Evolutionary conservation across 2,888 invertebrate genomes (phyloP).

Genomic region (Drosophila anomelani): DNA sequence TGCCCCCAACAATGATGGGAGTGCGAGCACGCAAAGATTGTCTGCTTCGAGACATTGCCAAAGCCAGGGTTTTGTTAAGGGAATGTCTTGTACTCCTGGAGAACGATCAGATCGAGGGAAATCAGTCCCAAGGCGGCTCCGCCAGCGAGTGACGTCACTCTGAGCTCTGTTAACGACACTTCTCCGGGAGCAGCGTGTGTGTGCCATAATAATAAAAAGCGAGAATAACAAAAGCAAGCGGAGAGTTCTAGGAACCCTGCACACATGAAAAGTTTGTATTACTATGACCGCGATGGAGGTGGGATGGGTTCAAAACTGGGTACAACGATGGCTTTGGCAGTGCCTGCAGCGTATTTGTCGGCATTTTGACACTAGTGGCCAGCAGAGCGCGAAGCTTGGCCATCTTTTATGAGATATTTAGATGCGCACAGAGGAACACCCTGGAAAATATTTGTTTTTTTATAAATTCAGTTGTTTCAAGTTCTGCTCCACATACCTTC

Average conservation of each 20-base stretch:
- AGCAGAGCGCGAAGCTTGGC: slow-evolving; percentile 40
- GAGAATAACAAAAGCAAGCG: slow-evolving; percentile 31
- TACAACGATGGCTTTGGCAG: slow-evolving; percentile 11
- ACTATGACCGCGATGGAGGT: slow-evolving; percentile 13
- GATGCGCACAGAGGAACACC: slow-evolving; percentile 5
- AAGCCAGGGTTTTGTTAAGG: slow-evolving; percentile 63
- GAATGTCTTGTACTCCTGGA: slow-evolving; percentile 57
- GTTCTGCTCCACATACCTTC: background rate
- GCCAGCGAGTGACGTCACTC: slow-evolving; percentile 48
- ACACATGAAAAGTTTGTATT: slow-evolving; percentile 17
- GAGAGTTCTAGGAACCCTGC: slow-evolving; percentile 42
- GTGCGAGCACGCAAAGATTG: slow-evolving; percentile 68
- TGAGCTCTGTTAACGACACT: slow-evolving; percentile 29
- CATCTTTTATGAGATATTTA: background rate
- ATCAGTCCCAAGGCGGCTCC: background rate
- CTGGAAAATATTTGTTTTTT: background rate
- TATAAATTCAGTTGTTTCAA: background rate
- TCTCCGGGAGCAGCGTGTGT: slow-evolving; percentile 8
- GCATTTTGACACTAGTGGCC: slow-evolving; percentile 48
- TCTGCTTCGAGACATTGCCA: slow-evolving; percentile 57
- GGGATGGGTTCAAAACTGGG: slow-evolving; percentile 13
- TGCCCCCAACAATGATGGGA: slow-evolving; percentile 55
- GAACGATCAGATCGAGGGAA: slow-evolving; percentile 21
- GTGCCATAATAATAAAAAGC: slow-evolving; percentile 46
- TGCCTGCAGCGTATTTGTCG: slow-evolving; percentile 28